phyloP scores from a whole-genome alignment of 2,113 vertebrate species.

The Chaenocephalus aceratus region DNA sequence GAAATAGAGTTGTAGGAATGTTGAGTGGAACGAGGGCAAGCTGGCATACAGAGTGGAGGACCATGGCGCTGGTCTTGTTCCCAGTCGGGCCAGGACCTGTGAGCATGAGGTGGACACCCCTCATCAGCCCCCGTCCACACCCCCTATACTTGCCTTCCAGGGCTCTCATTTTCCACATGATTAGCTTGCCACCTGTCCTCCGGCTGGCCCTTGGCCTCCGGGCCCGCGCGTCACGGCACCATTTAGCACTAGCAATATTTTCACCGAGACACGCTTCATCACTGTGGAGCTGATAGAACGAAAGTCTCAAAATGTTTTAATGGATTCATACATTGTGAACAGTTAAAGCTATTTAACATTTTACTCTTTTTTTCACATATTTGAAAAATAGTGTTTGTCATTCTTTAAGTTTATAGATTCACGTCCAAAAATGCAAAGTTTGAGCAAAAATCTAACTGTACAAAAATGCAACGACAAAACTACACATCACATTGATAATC shows the following conservation, averaged over 20 bases:
- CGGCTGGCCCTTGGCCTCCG: conserved; percentile 78
- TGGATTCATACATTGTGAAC: too few species aligned
- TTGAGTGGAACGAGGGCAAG: conserved; percentile 17
- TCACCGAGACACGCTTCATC: conserved; percentile 60
- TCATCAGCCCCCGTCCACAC: conserved; percentile 66
- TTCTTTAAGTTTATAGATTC: background rate
- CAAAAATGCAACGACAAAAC: background rate
- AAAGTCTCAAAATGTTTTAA: background rate
- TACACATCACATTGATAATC: background rate
- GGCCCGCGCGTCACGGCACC: conserved; percentile 63
- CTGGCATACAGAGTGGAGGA: conserved; percentile 56
- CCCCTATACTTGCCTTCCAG: conserved; percentile 73
- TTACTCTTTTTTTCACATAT: background rate
- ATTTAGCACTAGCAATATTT: conserved; percentile 76
- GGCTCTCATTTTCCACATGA: conserved; percentile 87
- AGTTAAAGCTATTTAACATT: background rate
- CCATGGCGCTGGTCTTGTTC: conserved; percentile 62
- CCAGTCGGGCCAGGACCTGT: conserved; percentile 76
- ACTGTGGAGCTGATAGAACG: conserved; percentile 20
- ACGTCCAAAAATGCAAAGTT: background rate
- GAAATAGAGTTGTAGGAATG: conserved; percentile 59
- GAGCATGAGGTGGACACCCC: conserved; percentile 74
- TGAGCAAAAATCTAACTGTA: background rate
- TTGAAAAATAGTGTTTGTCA: background rate
- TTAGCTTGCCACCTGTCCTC: conserved; percentile 86